These are phyloP conservation scores for Apotomis turbidana DNA, from an alignment of 2,888 invertebrate species.

Conservation along the genomic window DNA sequence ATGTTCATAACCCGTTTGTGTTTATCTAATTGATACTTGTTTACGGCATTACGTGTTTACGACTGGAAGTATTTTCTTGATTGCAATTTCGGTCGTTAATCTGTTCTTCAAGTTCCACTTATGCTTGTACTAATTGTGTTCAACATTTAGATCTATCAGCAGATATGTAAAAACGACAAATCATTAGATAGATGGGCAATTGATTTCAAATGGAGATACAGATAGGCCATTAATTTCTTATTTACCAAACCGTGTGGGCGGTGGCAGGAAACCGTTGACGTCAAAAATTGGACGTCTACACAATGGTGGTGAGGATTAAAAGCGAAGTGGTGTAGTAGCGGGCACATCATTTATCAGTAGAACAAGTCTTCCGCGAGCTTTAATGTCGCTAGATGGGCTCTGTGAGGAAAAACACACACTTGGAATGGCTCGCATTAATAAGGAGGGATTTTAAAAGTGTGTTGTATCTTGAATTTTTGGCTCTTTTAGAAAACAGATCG, in stretches of 20 bases:
- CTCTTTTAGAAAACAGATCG: slow-evolving; percentile 7
- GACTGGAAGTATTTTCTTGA: slow-evolving; percentile 26
- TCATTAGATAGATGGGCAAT: slow-evolving; percentile 66
- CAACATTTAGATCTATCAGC: slow-evolving; percentile 37
- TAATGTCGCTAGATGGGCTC: slow-evolving; percentile 55
- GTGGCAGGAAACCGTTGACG: slow-evolving; percentile 71
- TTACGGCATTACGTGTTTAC: slow-evolving; percentile 49
- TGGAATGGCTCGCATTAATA: slow-evolving; percentile 38
- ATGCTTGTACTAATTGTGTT: slow-evolving; percentile 26
- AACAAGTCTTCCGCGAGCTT: slow-evolving; percentile 64
- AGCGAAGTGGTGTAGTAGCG: slow-evolving; percentile 80
- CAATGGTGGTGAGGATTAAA: slow-evolving; percentile 80
- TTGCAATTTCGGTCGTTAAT: slow-evolving; percentile 36
- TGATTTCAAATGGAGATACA: slow-evolving; percentile 71
- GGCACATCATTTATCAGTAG: slow-evolving; percentile 79
- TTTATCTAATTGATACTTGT: slow-evolving; percentile 52
- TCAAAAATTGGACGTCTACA: slow-evolving; percentile 76
- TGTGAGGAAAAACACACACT: slow-evolving; percentile 52
- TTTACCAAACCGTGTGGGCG: slow-evolving; percentile 71
- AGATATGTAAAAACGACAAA: slow-evolving; percentile 50
- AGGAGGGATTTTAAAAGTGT: slow-evolving; percentile 34
- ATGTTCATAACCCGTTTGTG: slow-evolving; percentile 58
- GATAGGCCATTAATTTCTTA: slow-evolving; percentile 73
- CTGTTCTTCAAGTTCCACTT: slow-evolving; percentile 12
- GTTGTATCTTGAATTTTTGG: slow-evolving; percentile 12